Percentiles rank a stretch among this genome's conserved stretches.
These are phyloP conservation scores for Aleiodes testaceus DNA, from an alignment of 2,888 invertebrate species.

Conservation along the genomic window DNA sequence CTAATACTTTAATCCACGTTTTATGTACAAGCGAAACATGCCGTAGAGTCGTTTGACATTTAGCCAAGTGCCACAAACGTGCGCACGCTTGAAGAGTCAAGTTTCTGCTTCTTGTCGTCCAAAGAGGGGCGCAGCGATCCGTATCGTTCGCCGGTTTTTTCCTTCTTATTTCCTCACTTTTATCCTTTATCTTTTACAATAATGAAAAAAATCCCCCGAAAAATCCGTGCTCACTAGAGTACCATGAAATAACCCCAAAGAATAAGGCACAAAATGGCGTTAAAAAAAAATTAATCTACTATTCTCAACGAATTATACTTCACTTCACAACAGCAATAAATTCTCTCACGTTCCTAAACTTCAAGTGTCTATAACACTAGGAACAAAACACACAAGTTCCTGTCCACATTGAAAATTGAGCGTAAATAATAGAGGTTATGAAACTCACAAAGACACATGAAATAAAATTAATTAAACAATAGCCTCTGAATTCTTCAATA, in stretches of 20 bases:
- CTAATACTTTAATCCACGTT: conserved; percentile 5
- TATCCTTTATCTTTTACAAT: background rate
- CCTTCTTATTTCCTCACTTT: background rate
- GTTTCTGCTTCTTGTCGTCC: conserved; percentile 37
- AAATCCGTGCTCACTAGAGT: too few species aligned
- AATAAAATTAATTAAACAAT: background rate
- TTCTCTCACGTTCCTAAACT: background rate
- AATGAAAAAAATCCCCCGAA: background rate
- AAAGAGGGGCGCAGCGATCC: conserved; percentile 54
- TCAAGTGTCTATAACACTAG: background rate
- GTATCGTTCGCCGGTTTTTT: conserved; percentile 47
- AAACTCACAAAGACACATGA: background rate
- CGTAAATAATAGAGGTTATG: background rate
- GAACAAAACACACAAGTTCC: background rate
- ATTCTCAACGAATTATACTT: too few species aligned
- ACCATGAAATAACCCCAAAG: too few species aligned
- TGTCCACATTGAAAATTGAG: background rate
- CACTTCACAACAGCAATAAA: background rate
- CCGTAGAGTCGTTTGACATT: conserved; percentile 43
- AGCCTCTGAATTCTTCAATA: background rate
- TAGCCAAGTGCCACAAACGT: conserved; percentile 40
- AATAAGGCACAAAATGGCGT: too few species aligned
- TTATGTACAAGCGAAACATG: background rate
- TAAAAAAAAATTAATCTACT: too few species aligned
- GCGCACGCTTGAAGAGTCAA: conserved; percentile 31